These are phyloP conservation scores for Morpho achilles DNA, from an alignment of 2,888 invertebrate genomes.

Conservation along the genomic window DNA sequence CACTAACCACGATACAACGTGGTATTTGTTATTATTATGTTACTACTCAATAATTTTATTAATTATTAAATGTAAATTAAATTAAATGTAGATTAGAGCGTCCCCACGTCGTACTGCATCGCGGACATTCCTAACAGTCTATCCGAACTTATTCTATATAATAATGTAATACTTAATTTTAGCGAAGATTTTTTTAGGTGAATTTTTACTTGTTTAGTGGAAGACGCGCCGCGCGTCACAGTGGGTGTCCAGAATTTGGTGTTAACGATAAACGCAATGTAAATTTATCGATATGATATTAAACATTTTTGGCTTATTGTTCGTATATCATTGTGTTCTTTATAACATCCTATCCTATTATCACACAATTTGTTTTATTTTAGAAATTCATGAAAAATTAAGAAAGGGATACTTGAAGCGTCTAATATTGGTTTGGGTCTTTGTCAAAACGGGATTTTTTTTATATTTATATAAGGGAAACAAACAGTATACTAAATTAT, in stretches of 20 bases:
- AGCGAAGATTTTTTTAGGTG: slow-evolving; percentile 69
- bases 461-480: too few relatives aligned
- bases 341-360: slow-evolving; percentile 35
- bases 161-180: slow-evolving; percentile 60
- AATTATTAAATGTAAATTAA: too few relatives aligned
- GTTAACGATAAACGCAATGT: slow-evolving; percentile 71
- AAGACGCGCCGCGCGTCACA: slow-evolving; percentile 62
- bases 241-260: slow-evolving; percentile 69
- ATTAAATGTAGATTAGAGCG: background rate
- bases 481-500: too few relatives aligned
- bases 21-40: too few relatives aligned
- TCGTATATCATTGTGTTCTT: slow-evolving; percentile 62
- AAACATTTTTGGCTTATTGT: slow-evolving; percentile 79
- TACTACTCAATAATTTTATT: too few relatives aligned
- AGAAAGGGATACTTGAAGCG: too few relatives aligned
- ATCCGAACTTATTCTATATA: slow-evolving; percentile 52
- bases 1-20: too few relatives aligned
- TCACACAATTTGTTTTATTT: background rate
- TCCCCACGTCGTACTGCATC: slow-evolving; percentile 19
- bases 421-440: too few relatives aligned
- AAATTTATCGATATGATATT: slow-evolving; percentile 77
- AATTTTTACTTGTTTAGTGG: slow-evolving; percentile 73
- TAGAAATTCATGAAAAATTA: too few relatives aligned
- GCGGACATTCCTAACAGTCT: slow-evolving; percentile 37
- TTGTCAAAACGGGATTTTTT: too few relatives aligned